These are phyloP conservation scores for Ptychoptera contaminata DNA, from an alignment of 2,888 invertebrate genomes.

Conservation along the genomic window DNA sequence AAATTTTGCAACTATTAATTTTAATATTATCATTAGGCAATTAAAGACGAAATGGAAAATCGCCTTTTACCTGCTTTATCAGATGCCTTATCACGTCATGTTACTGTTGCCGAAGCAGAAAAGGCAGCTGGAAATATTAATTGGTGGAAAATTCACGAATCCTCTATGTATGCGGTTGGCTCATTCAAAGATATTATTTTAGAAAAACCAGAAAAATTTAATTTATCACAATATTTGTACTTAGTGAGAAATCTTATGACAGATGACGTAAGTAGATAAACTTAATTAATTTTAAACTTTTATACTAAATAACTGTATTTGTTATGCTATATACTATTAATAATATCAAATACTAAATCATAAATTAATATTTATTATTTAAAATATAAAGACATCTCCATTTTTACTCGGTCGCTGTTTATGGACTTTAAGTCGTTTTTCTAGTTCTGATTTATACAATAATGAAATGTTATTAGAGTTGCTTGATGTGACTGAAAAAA, in stretches of 20 bases:
- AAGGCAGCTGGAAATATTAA: constrained; percentile 31
- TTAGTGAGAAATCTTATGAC: constrained; percentile 25
- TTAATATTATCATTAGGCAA: constrained; percentile 17
- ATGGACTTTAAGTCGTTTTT: constrained; percentile 28
- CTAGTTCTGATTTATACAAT: constrained; percentile 26
- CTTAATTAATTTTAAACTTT: background rate
- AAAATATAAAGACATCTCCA: constrained; percentile 16
- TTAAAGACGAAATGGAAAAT: constrained; percentile 37
- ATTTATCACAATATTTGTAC: constrained; percentile 27
- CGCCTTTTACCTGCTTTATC: constrained; percentile 39
- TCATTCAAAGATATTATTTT: constrained; percentile 32
- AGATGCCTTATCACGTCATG: constrained; percentile 40
- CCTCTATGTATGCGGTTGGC: constrained; percentile 45
- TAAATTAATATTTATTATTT: too few relatives aligned
- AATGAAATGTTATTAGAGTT: constrained; percentile 26
- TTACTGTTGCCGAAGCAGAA: constrained; percentile 38
- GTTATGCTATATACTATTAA: too few relatives aligned
- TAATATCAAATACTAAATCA: too few relatives aligned
- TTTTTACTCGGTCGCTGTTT: constrained; percentile 27
- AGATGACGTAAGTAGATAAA: constrained; percentile 13
- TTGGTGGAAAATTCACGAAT: constrained; percentile 54
- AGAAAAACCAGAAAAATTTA: constrained; percentile 25
- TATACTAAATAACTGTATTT: too few relatives aligned
- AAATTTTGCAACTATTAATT: background rate
- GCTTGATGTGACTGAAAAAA: constrained; percentile 22